Conservation (phyloP, 2,113 vertebrate species). For the Galbula dea region DNA sequence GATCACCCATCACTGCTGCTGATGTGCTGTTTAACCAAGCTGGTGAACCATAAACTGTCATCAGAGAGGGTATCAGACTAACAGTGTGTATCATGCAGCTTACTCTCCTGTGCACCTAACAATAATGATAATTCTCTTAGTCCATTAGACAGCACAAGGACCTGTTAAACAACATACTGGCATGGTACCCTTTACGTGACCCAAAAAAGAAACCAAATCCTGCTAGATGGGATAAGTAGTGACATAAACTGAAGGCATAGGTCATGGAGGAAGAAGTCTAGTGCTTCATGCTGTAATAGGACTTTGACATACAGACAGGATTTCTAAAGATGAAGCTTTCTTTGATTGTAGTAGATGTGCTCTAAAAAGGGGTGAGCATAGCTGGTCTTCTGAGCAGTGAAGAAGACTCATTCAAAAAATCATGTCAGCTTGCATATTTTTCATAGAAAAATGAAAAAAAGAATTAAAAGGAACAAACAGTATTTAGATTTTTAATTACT, state of each 20-base stretch:
- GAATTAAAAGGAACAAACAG: not conserved
- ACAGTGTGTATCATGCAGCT: slow-evolving; percentile 61
- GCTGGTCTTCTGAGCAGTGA: not conserved
- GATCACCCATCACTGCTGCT: slow-evolving; percentile 75
- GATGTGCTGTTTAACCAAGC: slow-evolving; percentile 77
- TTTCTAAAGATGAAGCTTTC: not conserved
- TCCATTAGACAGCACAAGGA: slow-evolving; percentile 61
- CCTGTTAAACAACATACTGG: slow-evolving; percentile 38
- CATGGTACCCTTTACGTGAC: not conserved
- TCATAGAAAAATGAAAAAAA: not conserved
- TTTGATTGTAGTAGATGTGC: not conserved
- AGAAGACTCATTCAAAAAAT: not conserved
- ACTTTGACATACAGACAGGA: not conserved
- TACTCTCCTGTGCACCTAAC: slow-evolving; percentile 50
- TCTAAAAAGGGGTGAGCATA: not conserved
- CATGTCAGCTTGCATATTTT: not conserved
- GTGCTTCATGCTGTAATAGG: not conserved
- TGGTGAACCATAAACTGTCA: slow-evolving; percentile 74
- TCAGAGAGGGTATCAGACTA: slow-evolving; percentile 72
- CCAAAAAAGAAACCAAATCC: slow-evolving; percentile 1
- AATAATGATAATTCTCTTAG: slow-evolving; percentile 62
- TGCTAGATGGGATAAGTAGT: not conserved
- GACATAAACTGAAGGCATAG: not conserved
- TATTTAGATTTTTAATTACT: not conserved
- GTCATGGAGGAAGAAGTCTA: not conserved